Evolutionary conservation across 2,888 invertebrate species (phyloP).

Genomic region (Epsilonema sp.): DNA sequence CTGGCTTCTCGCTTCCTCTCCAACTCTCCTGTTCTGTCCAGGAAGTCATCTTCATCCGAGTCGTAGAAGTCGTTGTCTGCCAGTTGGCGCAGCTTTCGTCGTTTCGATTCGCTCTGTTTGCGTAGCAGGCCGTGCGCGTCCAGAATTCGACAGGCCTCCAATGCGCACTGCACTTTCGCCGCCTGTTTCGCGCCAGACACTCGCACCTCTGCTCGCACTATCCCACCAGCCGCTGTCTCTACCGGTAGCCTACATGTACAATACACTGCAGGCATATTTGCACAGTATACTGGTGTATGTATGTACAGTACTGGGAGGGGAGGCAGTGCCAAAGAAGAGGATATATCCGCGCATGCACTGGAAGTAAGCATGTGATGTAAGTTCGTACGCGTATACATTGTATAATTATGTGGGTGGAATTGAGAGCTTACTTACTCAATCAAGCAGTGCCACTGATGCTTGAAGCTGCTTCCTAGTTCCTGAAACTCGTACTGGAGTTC

Average conservation of each 20-base stretch:
- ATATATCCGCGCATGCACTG: too few species aligned
- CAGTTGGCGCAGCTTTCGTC: conserved; percentile 25
- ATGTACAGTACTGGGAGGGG: too few species aligned
- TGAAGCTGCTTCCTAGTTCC: conserved; percentile 61
- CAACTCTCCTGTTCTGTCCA: conserved; percentile 78
- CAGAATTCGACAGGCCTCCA: conserved; percentile 77
- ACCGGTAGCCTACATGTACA: conserved; percentile 51
- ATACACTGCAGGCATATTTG: too few species aligned
- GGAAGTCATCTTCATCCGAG: conserved; percentile 81
- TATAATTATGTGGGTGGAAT: too few species aligned
- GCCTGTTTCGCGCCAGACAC: conserved; percentile 85
- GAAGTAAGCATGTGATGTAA: too few species aligned
- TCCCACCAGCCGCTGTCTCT: conserved; percentile 52
- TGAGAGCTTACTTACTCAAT: conserved; percentile 33
- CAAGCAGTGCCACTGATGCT: conserved; percentile 55
- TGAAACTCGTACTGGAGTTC: conserved; percentile 51
- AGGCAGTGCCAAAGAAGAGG: too few species aligned
- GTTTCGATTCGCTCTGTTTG: conserved; percentile 39
- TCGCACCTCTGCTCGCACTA: conserved; percentile 58
- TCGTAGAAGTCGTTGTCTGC: conserved; percentile 69
- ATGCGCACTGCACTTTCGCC: conserved; percentile 68
- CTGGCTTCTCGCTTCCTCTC: conserved; percentile 62
- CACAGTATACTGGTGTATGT: too few species aligned
- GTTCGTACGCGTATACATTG: too few species aligned
- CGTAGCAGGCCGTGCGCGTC: conserved; percentile 66